Conservation (phyloP, 2,888 invertebrate species). For the Meganola albula region DNA sequence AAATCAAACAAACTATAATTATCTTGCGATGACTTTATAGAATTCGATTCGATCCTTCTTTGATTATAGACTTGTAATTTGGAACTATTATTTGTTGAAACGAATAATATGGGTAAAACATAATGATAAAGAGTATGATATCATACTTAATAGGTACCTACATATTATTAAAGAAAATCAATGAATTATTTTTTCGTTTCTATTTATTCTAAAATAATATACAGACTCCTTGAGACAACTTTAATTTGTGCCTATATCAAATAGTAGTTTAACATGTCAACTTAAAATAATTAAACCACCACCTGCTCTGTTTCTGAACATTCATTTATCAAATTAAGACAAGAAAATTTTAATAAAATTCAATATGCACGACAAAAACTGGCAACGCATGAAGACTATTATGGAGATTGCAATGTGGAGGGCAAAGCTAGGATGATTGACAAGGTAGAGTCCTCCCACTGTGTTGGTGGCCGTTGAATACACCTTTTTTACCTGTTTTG, state of each 20-base stretch:
- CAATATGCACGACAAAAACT: conserved; percentile 27
- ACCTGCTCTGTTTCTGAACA: conserved; percentile 17
- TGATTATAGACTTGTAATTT: conserved; percentile 5
- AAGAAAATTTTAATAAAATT: conserved; percentile 23
- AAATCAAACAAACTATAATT: conserved; percentile 23
- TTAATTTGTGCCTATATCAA: background rate
- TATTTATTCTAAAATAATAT: too few relatives aligned
- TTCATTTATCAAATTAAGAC: conserved; percentile 29
- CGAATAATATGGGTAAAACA: too few relatives aligned
- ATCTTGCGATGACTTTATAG: conserved; percentile 21
- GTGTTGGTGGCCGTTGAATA: conserved; percentile 54
- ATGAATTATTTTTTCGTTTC: too few relatives aligned
- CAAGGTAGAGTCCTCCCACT: conserved; percentile 51
- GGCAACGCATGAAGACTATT: conserved; percentile 27
- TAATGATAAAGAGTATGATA: too few relatives aligned
- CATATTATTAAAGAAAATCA: too few relatives aligned
- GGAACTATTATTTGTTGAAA: conserved; percentile 8
- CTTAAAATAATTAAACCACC: conserved; percentile 14
- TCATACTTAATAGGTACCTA: too few relatives aligned
- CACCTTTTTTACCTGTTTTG: conserved; percentile 36
- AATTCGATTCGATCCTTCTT: conserved; percentile 12
- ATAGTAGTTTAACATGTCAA: conserved; percentile 6
- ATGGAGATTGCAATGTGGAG: conserved; percentile 39
- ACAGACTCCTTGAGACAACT: too few relatives aligned
- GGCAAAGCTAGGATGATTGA: conserved; percentile 48